Evolutionary conservation across 2,888 invertebrate genomes (phyloP), one percentile per base, ranked within the genome.

Genomic region (Pinctada fucata): DNA sequence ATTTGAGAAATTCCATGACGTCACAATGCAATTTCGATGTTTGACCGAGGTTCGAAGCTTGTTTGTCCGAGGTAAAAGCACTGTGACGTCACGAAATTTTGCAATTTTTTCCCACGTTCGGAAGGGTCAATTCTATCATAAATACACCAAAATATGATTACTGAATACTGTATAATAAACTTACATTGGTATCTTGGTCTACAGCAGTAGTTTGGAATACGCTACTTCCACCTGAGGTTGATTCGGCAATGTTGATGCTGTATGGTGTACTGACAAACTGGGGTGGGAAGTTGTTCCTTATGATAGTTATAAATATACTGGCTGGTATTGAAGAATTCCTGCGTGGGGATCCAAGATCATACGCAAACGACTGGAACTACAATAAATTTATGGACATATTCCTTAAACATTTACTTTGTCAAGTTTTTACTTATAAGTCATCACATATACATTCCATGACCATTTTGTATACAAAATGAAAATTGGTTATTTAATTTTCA

Each of bases 271-370:
- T 82, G 45, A 83, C 75, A 76, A 91, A 91, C 77, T 79, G 80
- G 3, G 91, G 91, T 8, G 88, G 72, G 79, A 83, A 81, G 63
- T 83, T 76, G 78, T 91, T 91, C 6, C 90, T 79, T 4, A 84
- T 74, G 4, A 91, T 88, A 10, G 31, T 79, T 45, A 88, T 83
- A 4, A 76, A 79, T 6, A 88, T 84, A 52, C 79, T 68, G 2
- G 86, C 81, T 4, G 79, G 69, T 4, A 75, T 69, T 2, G 75
- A 64, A 31, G 81, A 82, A 66, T 80, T 76, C 8, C 86, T 80
- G 0, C 84, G 79, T 10, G 87, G 87, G 8, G 70, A 81, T 8
- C 90, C 91, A 71, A 88, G 80, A 81, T 91, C 90, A 70, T 82
- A 74, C n/a, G 90, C 90, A 80, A 77, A 81, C 16, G 78, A 86